phyloP scores from a whole-genome alignment of 2,797 vertebrate species.

The Myripristis jacobus region DNA sequence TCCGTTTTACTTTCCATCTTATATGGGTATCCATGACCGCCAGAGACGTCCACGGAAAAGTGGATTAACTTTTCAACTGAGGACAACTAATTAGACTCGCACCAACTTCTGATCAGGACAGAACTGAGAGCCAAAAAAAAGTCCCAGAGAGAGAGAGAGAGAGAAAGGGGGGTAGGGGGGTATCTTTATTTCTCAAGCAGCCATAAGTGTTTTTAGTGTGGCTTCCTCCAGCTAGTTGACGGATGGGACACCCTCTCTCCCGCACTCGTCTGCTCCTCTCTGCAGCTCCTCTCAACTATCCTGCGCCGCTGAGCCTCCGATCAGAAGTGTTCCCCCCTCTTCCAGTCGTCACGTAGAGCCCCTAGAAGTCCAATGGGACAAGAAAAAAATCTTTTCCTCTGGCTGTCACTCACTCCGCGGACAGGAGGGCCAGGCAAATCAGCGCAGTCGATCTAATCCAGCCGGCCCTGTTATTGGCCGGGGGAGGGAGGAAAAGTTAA shows the following conservation, averaged over 20 bases:
- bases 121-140: conserved; percentile 65
- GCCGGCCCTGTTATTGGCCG: conserved; percentile 74
- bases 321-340: conserved; percentile 80
- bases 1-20: conserved; percentile 90
- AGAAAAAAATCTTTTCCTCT: conserved; percentile 43
- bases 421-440: conserved; percentile 73
- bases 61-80: conserved; percentile 75
- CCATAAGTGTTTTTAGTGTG: conserved; percentile 82
- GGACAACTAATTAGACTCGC: conserved; percentile 66
- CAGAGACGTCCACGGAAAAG: conserved; percentile 81
- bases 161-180: conserved; percentile 63
- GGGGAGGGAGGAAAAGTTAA: conserved; percentile 62
- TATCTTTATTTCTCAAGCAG: conserved; percentile 83
- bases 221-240: conserved; percentile 81
- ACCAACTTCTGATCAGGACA: conserved; percentile 73
- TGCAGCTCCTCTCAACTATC: conserved; percentile 73
- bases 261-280: conserved; percentile 69
- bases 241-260: conserved; percentile 77
- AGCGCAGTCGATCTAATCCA: conserved; percentile 45
- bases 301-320: conserved; percentile 75
- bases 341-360: conserved; percentile 77
- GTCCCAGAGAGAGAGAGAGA: conserved; percentile 77
- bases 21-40: conserved; percentile 88
- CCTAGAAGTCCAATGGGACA: conserved; percentile 72
- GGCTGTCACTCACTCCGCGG: conserved; percentile 78